Percentiles rank a stretch among this genome's conserved stretches.
phyloP scores from a whole-genome alignment of 2,113 vertebrate genomes.

The Xiphias gladius region DNA sequence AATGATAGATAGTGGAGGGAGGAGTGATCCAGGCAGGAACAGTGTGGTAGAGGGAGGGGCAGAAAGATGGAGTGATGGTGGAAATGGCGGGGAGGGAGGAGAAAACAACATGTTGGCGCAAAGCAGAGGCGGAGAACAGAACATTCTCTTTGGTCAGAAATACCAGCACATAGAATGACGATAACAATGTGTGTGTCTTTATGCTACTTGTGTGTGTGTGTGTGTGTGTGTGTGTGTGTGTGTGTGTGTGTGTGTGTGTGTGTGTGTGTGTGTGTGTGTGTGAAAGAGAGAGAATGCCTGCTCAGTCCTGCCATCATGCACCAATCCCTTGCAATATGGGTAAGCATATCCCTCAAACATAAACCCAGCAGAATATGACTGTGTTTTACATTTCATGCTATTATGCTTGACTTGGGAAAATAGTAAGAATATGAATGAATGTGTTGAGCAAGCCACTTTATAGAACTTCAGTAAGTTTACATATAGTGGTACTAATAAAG shows the following conservation, averaged over 20 bases:
- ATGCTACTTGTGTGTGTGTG: no score
- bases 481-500: not conserved
- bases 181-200: not conserved
- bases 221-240: not conserved
- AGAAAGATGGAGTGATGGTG: not conserved
- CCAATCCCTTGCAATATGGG: slow-evolving; percentile 25
- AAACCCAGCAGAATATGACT: slow-evolving; percentile 6
- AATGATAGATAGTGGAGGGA: not conserved
- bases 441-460: not conserved
- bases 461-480: not conserved
- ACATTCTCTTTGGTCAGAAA: slow-evolving; percentile 8
- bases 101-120: slow-evolving; percentile 13
- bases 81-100: not conserved
- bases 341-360: not conserved
- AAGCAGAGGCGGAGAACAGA: not conserved
- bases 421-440: not conserved
- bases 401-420: not conserved
- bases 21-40: not conserved
- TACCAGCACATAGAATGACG: not conserved
- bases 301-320: slow-evolving; percentile 11
- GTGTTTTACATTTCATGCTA: not conserved
- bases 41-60: not conserved
- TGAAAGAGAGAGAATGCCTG: not conserved
- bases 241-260: not conserved
- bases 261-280: not conserved